phyloP scores from a whole-genome alignment of 2,113 vertebrate species.

The Pluvianellus socialis region DNA sequence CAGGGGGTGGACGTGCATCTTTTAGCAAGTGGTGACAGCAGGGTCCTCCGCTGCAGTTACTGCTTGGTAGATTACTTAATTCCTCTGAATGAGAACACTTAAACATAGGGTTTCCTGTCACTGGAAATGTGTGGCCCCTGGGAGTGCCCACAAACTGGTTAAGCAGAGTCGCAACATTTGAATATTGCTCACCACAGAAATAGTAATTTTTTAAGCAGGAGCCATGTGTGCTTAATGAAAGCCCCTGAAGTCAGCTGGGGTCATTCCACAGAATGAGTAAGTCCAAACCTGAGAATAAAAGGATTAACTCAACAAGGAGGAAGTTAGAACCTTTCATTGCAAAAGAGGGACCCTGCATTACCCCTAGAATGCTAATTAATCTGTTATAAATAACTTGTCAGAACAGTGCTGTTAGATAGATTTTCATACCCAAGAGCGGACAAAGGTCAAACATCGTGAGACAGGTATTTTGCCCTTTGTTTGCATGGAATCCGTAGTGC shows the following conservation, averaged over 20 bases:
- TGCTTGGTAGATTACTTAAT: not conserved
- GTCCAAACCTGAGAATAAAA: not conserved
- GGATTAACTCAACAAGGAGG: not conserved
- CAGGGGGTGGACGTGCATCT: not conserved
- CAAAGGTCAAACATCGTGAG: not conserved
- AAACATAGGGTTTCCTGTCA: not conserved
- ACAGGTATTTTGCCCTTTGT: not conserved
- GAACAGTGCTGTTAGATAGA: not conserved
- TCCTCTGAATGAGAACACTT: not conserved
- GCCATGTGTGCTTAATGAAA: not conserved
- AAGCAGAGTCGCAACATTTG: not conserved
- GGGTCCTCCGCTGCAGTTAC: not conserved
- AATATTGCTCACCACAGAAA: not conserved
- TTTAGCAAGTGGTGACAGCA: not conserved
- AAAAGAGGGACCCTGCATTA: not conserved
- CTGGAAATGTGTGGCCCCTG: not conserved
- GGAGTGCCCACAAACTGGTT: rapidly evolving
- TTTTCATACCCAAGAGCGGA: not conserved
- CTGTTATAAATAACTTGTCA: not conserved
- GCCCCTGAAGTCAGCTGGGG: not conserved
- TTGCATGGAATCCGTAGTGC: not conserved
- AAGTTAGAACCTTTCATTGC: not conserved
- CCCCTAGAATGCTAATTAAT: not conserved
- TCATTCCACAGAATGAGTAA: not conserved
- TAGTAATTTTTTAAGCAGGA: not conserved